Evolutionary conservation across 2,113 vertebrate species (phyloP).

Genomic region (Jacana jacana): DNA sequence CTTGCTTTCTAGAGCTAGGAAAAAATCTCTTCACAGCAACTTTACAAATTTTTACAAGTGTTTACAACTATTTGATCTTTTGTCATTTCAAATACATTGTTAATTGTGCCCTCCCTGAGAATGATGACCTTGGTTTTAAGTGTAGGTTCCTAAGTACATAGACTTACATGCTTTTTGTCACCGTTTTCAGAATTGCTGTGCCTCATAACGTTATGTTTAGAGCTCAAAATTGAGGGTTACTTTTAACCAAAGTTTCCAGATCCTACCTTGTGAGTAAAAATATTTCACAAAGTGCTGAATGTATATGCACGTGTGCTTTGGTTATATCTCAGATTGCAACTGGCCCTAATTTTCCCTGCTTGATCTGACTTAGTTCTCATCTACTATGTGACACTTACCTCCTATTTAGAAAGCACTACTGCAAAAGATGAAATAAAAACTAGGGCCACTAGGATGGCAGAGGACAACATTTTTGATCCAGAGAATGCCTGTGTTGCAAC

Average conservation of each 20-base stretch:
- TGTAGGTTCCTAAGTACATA: neutral
- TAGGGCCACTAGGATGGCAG: neutral
- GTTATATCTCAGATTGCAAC: neutral
- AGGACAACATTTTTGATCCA: neutral
- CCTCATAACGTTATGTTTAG: neutral
- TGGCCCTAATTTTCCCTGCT: neutral
- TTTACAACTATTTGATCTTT: neutral
- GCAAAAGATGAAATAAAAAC: neutral
- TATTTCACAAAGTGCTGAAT: neutral
- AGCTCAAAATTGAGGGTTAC: neutral
- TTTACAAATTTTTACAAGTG: neutral
- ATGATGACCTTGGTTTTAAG: neutral
- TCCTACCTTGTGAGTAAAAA: neutral
- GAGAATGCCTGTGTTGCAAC: neutral
- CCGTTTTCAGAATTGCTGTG: neutral
- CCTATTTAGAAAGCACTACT: neutral
- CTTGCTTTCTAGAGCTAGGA: neutral
- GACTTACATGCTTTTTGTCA: neutral
- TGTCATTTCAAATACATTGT: neutral
- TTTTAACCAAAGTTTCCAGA: neutral
- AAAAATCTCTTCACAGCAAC: neutral
- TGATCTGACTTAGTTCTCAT: neutral
- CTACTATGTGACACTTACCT: neutral
- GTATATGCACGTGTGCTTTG: neutral
- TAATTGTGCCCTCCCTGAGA: neutral